Evolutionary conservation across 2,797 vertebrate species (phyloP).

Genomic region (Acanthurus leucopareius): DNA sequence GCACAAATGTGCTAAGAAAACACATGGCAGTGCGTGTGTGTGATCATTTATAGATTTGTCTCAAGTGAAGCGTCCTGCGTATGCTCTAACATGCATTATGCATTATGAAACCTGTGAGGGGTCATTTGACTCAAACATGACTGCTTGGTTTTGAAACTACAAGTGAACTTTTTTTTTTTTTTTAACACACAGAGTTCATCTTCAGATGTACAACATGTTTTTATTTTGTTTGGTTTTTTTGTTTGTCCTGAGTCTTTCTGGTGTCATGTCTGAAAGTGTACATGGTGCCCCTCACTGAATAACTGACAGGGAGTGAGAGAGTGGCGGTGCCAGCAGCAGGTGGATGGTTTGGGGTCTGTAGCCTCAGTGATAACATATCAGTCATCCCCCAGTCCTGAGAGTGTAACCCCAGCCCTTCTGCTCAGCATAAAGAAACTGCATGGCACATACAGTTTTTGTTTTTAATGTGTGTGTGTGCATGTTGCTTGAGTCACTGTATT

Average conservation of each 20-base stretch:
- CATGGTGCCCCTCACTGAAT: constrained; percentile 42
- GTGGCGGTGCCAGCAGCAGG: constrained; percentile 65
- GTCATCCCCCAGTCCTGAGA: constrained; percentile 63
- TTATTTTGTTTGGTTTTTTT: not conserved
- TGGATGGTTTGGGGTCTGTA: constrained; percentile 75
- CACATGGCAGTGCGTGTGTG: constrained; percentile 4
- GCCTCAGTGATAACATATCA: constrained; percentile 83
- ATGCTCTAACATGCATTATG: not conserved
- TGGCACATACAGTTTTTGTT: not conserved
- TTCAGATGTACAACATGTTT: constrained; percentile 6
- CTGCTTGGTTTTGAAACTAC: constrained; percentile 5
- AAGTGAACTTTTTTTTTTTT: not conserved
- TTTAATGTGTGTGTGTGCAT: not conserved
- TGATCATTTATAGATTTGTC: constrained; percentile 39
- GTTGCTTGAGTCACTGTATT: too few species aligned
- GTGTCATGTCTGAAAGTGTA: not conserved
- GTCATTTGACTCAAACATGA: constrained; percentile 5
- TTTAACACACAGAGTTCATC: not conserved
- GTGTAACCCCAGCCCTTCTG: constrained; percentile 62
- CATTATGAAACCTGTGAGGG: constrained; percentile 31
- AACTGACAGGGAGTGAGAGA: constrained; percentile 75
- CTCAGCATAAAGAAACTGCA: constrained; percentile 36
- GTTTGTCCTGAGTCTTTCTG: not conserved
- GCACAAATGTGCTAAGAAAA: constrained; percentile 26
- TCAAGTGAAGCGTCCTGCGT: constrained; percentile 15